Evolutionary conservation across 2,797 vertebrate species (phyloP).

Genomic region (Thamnophis elegans): DNA sequence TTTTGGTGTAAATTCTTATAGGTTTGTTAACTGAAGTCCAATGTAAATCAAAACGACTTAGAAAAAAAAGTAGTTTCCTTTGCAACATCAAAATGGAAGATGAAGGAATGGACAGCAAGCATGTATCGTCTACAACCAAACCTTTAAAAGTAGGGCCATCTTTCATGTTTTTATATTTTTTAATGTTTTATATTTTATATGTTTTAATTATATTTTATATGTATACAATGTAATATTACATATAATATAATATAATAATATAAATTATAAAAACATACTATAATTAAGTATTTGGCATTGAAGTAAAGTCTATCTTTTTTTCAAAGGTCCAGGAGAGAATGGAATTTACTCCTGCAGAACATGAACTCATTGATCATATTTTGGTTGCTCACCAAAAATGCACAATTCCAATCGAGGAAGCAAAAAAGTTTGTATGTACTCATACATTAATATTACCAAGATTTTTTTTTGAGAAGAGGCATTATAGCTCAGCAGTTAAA

Average conservation of each 20-base stretch:
- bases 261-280: neutral
- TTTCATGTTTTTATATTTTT: constrained; percentile 11
- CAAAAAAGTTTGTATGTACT: constrained; percentile 78
- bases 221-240: too few species aligned
- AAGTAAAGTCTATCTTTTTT: constrained; percentile 7
- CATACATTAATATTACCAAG: constrained; percentile 29
- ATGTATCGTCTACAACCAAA: constrained; percentile 85
- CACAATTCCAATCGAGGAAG: constrained; percentile 75
- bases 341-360: constrained; percentile 83
- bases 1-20: constrained; percentile 49
- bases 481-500: neutral
- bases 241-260: too few species aligned
- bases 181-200: too few species aligned
- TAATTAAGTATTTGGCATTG: neutral
- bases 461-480: neutral
- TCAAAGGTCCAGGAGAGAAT: constrained; percentile 63
- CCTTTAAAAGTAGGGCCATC: constrained; percentile 74
- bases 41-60: constrained; percentile 91
- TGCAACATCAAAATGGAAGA: constrained; percentile 75
- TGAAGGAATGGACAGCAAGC: constrained; percentile 78
- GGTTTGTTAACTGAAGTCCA: constrained; percentile 94
- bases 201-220: neutral
- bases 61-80: constrained; percentile 74
- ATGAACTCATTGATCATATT: constrained; percentile 83
- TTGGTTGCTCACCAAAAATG: constrained; percentile 85